Evolutionary conservation across 2,797 vertebrate species (phyloP).

Genomic region (Delichon dasypus): DNA sequence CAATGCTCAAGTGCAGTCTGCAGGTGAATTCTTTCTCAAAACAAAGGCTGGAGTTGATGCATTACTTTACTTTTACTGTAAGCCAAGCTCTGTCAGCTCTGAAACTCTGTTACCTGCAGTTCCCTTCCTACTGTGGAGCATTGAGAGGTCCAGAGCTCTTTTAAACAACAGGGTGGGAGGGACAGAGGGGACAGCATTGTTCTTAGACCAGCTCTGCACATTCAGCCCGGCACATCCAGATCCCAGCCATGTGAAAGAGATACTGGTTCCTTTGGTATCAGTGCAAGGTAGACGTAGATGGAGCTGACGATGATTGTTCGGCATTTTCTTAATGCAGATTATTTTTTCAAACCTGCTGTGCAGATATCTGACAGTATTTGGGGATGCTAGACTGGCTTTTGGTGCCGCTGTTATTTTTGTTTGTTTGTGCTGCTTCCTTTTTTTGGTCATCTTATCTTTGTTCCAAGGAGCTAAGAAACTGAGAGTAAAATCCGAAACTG

Average conservation of each 20-base stretch:
- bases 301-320: not conserved
- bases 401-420: accelerated
- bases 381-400: not conserved
- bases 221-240: not conserved
- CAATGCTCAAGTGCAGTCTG: not conserved
- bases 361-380: not conserved
- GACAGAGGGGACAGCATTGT: not conserved
- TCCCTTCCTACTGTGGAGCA: not conserved
- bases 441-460: not conserved
- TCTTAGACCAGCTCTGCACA: not conserved
- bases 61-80: not conserved
- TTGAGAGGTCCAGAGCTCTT: not conserved
- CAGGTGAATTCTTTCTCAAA: not conserved
- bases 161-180: accelerated
- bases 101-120: not conserved
- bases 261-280: not conserved
- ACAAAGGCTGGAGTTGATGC: not conserved
- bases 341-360: not conserved
- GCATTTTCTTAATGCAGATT: not conserved
- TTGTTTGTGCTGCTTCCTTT: not conserved
- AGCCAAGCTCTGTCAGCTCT: not conserved
- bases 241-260: accelerated
- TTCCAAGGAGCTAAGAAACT: not conserved
- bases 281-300: no score
- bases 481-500: not conserved